Base-by-base conservation (phyloP, 2,797 vertebrate species). In the Eospalax fontanierii region DNA sequence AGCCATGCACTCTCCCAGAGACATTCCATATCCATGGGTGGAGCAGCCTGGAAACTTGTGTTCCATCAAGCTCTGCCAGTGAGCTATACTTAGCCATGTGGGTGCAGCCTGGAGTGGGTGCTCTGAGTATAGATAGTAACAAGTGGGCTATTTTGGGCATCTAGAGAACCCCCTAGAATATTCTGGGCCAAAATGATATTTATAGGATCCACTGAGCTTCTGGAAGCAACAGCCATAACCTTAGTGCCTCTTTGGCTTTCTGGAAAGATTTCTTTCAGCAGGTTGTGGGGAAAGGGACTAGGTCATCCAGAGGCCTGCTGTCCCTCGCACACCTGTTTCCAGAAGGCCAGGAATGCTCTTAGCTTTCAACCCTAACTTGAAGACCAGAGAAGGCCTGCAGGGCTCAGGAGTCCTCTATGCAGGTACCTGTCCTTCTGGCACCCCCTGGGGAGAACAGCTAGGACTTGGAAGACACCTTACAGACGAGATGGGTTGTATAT, bases 61-160 rank as follows among this genome's bases (percentile, higher is more conserved):
- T 97, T 97, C 97, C 97, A 96, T 33, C n/a, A 16, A 10, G 40
- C 75, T 43, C 50, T 89, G 96, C 97, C 98, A 97, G 95, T 18
- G 21, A 86, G 92, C 91, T 98, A 96, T 91, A 93, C 91, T 97
- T 96, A 97, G 97, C 83, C 63, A 54, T 5, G 8, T 1, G 0
- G 57, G 87, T 24, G 73, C 19, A 30, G 97, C 93, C 95, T 54
- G 71, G 61, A 22, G 88, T 33, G 38, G 95, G 84, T 46, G 38
- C 88, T 91, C 68, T 46, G 75, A 35, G 30, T 94, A 96, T 97
- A 97, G 96, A 96, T 96, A 98, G 98, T 89, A 97, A 94, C 95
- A 21, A 82, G 54, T 28, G n/a, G 79, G 22, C 97, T 97, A 97
- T 98, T 98, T 96, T 93, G 91, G 76, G 65, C 80, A 94, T 10